These are phyloP conservation scores for Hippoglossus stenolepis DNA, from an alignment of 2,113 vertebrate genomes.

Conservation along the genomic window DNA sequence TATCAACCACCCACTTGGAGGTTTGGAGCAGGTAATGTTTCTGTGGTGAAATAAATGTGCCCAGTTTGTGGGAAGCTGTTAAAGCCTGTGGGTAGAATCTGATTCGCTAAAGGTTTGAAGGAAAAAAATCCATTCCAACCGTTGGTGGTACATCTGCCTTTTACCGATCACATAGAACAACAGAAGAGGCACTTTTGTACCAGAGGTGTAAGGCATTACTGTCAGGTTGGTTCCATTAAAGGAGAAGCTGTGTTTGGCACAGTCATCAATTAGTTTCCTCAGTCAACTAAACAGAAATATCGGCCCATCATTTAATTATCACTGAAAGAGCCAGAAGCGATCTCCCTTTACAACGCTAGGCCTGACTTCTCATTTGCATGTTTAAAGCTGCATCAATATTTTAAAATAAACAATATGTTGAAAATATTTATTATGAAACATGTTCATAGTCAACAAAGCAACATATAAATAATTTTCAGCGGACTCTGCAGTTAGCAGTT, in stretches of 20 bases:
- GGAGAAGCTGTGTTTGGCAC: not conserved
- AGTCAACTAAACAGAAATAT: not conserved
- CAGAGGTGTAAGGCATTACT: not conserved
- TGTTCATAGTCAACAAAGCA: not conserved
- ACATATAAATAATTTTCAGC: too few relatives aligned
- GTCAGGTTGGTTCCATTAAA: not conserved
- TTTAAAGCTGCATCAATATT: not conserved
- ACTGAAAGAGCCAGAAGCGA: not conserved
- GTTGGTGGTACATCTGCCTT: not conserved
- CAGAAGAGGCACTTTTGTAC: not conserved
- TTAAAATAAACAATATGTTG: not conserved
- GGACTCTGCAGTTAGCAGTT: too few relatives aligned
- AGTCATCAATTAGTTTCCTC: not conserved
- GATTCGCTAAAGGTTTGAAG: slow-evolving; percentile 13
- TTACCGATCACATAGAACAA: not conserved
- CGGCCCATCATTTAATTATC: not conserved
- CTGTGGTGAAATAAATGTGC: slow-evolving; percentile 38
- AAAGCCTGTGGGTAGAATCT: slow-evolving; percentile 40
- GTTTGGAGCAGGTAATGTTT: slow-evolving; percentile 45
- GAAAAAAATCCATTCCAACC: not conserved
- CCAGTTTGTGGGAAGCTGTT: slow-evolving; percentile 29
- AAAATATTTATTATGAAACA: not conserved
- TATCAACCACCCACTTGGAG: slow-evolving; percentile 36
- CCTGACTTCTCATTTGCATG: not conserved
- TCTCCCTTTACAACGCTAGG: not conserved